Evolutionary conservation across 2,797 vertebrate genomes (phyloP).

Genomic region (Masticophis lateralis): DNA sequence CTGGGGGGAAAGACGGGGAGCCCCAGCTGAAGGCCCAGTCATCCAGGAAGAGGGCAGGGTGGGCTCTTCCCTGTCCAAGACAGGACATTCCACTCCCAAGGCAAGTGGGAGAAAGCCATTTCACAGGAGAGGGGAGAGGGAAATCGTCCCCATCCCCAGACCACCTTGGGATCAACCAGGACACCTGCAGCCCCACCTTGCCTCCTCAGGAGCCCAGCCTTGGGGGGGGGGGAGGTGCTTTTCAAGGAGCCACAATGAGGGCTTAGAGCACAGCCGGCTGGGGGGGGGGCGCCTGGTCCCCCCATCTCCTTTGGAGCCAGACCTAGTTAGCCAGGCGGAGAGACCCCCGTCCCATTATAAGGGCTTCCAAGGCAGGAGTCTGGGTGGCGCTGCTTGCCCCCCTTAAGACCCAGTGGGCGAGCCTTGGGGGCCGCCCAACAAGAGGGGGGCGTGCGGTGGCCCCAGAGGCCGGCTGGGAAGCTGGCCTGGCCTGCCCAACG

Average conservation of each 20-base stretch:
- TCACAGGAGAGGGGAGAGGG: not conserved
- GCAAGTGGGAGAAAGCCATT: not conserved
- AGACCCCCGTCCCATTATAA: not conserved
- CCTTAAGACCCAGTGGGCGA: not conserved
- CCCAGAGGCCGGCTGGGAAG: not conserved
- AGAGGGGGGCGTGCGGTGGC: not conserved
- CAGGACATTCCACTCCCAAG: not conserved
- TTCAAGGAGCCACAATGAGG: not conserved
- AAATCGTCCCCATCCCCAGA: not conserved
- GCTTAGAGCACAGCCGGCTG: not conserved
- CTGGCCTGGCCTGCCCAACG: not conserved
- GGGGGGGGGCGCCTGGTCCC: not conserved
- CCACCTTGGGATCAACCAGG: not conserved
- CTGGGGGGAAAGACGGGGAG: not conserved
- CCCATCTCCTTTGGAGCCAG: not conserved
- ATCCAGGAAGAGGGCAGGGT: not conserved
- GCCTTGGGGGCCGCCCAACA: not conserved
- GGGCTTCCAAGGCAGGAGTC: not conserved
- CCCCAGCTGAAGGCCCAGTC: not conserved
- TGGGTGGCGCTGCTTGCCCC: not conserved
- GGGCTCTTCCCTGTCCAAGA: not conserved
- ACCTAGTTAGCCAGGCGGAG: not conserved
- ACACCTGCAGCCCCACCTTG: not conserved
- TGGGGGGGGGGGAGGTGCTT: accelerated
- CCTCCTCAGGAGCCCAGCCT: not conserved